Evolutionary conservation across 2,888 invertebrate species (phyloP).

Genomic region (Ophion costatus): DNA sequence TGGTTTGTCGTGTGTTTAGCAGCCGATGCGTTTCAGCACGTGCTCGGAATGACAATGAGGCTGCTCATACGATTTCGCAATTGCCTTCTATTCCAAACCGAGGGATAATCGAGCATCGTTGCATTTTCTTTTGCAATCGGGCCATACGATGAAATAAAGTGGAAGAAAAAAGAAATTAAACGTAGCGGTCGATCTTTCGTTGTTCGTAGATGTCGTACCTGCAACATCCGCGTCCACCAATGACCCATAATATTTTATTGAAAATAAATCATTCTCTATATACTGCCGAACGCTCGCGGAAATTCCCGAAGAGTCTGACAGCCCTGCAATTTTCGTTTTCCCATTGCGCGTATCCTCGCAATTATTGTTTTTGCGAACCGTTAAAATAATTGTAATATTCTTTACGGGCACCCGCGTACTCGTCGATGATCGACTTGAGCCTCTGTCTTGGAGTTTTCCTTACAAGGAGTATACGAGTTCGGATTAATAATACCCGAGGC

Average conservation of each 20-base stretch:
- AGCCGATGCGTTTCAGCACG: constrained; percentile 40
- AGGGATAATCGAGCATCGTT: constrained; percentile 1
- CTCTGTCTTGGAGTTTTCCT: neutral
- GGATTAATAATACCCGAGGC: constrained; percentile 21
- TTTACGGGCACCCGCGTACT: neutral
- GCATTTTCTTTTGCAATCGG: constrained; percentile 24
- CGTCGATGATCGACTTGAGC: constrained; percentile 19
- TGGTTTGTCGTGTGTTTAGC: constrained; percentile 49
- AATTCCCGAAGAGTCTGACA: neutral
- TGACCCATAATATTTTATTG: neutral
- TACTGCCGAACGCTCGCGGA: neutral
- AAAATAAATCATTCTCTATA: neutral
- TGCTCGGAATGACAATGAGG: constrained; percentile 45
- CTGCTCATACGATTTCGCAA: constrained; percentile 40
- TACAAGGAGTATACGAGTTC: constrained; percentile 5
- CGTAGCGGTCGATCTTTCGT: neutral
- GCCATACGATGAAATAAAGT: neutral
- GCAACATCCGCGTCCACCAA: neutral
- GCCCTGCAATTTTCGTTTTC: neutral
- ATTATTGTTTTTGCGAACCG: constrained; percentile 3
- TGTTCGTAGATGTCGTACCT: neutral
- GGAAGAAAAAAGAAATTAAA: neutral
- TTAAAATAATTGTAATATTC: constrained; percentile 22
- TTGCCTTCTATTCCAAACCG: constrained; percentile 19
- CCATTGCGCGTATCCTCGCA: neutral